phyloP scores from a whole-genome alignment of 2,113 vertebrate genomes.

The Erinaceus europaeus region DNA sequence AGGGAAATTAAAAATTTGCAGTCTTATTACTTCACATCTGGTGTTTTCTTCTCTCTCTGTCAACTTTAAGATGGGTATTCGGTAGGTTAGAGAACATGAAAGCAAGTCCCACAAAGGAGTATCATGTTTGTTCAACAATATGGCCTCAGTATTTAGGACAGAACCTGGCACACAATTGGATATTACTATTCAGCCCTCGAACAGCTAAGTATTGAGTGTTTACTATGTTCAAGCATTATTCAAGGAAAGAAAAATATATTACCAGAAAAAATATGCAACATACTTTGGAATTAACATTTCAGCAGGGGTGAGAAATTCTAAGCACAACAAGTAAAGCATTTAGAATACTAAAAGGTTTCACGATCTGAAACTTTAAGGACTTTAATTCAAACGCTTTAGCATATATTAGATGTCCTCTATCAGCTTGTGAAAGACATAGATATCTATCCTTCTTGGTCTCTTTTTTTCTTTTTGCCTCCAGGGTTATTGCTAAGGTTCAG shows the following conservation, averaged over 20 bases:
- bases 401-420: too few relatives aligned
- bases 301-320: neutral
- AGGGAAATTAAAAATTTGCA: neutral
- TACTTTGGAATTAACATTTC: neutral
- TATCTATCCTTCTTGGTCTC: too few relatives aligned
- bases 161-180: neutral
- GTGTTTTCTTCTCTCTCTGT: neutral
- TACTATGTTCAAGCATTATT: neutral
- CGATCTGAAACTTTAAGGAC: neutral
- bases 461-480: too few relatives aligned
- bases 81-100: neutral
- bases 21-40: neutral
- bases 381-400: too few relatives aligned
- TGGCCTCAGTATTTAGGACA: neutral
- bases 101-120: neutral
- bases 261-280: neutral
- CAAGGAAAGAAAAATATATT: neutral
- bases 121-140: neutral
- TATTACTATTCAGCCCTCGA: neutral
- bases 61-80: neutral
- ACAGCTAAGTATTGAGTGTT: neutral
- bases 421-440: too few relatives aligned
- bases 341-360: neutral
- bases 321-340: neutral
- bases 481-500: too few relatives aligned